A percentile compares a stretch with the other conserved stretches of the same genome.
Conservation (phyloP, 1,140 invertebrate species). For the Lethocerus indicus region DNA sequence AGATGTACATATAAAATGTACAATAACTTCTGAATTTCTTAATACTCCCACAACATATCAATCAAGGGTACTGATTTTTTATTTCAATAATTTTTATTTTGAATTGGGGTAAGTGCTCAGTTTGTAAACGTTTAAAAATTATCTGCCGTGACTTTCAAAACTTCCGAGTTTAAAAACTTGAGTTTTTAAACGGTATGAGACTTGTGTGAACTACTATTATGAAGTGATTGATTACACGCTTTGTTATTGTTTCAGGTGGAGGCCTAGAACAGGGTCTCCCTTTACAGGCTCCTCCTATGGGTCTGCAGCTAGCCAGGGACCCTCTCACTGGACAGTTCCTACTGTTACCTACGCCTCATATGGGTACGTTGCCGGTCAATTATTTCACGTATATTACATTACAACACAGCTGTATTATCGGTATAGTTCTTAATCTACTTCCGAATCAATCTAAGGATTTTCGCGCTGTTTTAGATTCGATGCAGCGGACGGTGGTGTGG, state of each 20-base stretch:
- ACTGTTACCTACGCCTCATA: constrained; percentile 47
- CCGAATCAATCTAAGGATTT: background rate
- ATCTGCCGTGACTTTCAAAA: too few species aligned
- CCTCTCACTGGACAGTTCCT: constrained; percentile 61
- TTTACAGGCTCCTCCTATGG: constrained; percentile 35
- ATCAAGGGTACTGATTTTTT: too few species aligned
- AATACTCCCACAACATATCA: too few species aligned
- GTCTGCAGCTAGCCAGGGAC: constrained; percentile 66
- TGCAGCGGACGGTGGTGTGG: constrained; percentile 58
- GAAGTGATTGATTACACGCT: too few species aligned
- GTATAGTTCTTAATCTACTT: constrained; percentile 18
- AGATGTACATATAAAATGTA: too few species aligned
- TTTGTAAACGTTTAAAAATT: too few species aligned
- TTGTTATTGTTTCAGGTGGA: constrained; percentile 27
- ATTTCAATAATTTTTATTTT: too few species aligned
- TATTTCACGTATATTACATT: background rate
- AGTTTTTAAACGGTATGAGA: too few species aligned
- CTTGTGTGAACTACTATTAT: too few species aligned
- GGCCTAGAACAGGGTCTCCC: constrained; percentile 45
- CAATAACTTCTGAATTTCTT: too few species aligned
- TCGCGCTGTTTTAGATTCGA: constrained; percentile 36
- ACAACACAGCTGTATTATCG: constrained; percentile 6
- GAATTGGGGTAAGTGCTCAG: too few species aligned
- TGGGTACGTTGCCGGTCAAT: constrained; percentile 30
- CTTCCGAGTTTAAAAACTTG: too few species aligned